Conservation (phyloP, 1,140 invertebrate genomes). For the Colletes latitarsis region DNA sequence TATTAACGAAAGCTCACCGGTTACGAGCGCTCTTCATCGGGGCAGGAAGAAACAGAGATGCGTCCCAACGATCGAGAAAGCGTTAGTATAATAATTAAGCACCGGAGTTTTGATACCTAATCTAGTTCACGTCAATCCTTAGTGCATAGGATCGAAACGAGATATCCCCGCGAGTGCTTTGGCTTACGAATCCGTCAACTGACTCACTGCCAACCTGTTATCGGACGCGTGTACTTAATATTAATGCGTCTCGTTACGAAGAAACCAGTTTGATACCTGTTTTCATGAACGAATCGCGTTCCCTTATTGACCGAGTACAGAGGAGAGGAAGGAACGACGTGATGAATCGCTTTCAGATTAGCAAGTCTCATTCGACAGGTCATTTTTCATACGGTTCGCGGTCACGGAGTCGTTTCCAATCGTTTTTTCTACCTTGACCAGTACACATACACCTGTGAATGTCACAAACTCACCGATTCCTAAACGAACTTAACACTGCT, state of each 20-base stretch:
- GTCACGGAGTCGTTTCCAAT: not conserved
- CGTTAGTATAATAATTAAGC: slow-evolving; percentile 5
- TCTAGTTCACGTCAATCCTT: not conserved
- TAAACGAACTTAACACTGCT: not conserved
- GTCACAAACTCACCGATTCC: not conserved
- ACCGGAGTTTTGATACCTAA: not conserved
- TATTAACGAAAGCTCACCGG: no score
- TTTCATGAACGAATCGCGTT: slow-evolving; percentile 3
- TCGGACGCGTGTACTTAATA: not conserved
- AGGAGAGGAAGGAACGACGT: not conserved
- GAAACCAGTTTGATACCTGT: slow-evolving; percentile 19
- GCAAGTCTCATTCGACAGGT: slow-evolving; percentile 29
- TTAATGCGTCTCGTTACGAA: slow-evolving; percentile 14
- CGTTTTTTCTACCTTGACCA: not conserved
- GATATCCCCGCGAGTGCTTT: not conserved
- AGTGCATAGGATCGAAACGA: not conserved
- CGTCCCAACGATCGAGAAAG: not conserved
- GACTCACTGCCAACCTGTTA: slow-evolving; percentile 16
- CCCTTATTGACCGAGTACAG: not conserved
- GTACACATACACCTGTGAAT: no score
- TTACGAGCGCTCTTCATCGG: no score
- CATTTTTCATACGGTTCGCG: slow-evolving; percentile 44
- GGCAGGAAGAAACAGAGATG: no score
- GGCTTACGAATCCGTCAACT: not conserved
- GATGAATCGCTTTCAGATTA: slow-evolving; percentile 56